Evolutionary conservation across 2,797 vertebrate genomes (phyloP).

Genomic region (Peromyscus attwateri): DNA sequence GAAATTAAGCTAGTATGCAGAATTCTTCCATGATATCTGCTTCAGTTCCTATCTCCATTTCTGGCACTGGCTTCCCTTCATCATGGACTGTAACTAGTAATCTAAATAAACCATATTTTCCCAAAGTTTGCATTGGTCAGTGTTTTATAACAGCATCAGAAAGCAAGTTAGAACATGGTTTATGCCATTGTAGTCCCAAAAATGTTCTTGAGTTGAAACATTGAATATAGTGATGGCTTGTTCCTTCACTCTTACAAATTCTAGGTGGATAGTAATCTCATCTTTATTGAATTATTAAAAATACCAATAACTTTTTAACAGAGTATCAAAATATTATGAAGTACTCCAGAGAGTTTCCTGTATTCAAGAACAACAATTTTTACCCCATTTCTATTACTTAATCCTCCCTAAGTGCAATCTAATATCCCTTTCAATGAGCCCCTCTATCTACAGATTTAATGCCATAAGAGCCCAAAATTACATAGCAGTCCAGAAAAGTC

Average conservation of each 20-base stretch:
- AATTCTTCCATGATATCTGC: background rate
- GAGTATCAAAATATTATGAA: background rate
- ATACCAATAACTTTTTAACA: background rate
- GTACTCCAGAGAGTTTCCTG: background rate
- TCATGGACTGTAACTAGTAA: no score
- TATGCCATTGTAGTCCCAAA: background rate
- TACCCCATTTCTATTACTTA: background rate
- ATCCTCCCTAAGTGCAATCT: background rate
- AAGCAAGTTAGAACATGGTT: no score
- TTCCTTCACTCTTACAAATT: background rate
- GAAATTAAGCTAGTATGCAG: background rate
- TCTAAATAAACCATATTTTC: no score
- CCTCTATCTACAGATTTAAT: background rate
- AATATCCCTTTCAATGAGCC: background rate
- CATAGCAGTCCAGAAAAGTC: background rate
- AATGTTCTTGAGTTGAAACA: background rate
- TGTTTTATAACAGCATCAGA: background rate
- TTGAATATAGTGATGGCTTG: background rate
- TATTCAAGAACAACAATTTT: background rate
- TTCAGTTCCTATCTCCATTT: no score
- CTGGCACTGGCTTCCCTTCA: background rate
- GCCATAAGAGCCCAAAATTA: background rate
- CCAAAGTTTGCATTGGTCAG: background rate
- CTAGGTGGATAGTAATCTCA: background rate
- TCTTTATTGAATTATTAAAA: background rate